These are phyloP conservation scores for Oceanodroma leucorhoa DNA, from an alignment of 2,797 vertebrate genomes.

Conservation along the genomic window DNA sequence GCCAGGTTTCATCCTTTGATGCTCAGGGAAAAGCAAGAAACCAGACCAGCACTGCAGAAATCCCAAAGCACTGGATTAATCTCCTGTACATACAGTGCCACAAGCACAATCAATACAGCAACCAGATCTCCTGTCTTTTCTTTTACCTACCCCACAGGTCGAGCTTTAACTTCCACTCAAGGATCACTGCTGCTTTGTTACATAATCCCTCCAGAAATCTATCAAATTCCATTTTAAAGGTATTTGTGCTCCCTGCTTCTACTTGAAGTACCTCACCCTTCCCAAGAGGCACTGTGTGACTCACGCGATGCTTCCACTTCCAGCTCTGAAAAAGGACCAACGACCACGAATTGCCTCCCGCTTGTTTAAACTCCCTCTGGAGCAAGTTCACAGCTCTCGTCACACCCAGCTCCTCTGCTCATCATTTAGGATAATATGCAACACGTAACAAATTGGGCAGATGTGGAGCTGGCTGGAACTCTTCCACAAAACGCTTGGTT, in stretches of 20 bases:
- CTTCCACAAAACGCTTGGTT: rapidly evolving
- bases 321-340: background rate
- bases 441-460: rapidly evolving
- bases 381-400: background rate
- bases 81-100: background rate
- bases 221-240: slow-evolving; percentile 7
- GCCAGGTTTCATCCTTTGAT: background rate
- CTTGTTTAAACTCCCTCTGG: background rate
- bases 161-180: slow-evolving; percentile 3
- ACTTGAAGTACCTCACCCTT: background rate
- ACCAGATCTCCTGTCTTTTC: background rate
- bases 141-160: background rate
- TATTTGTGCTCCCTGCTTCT: background rate
- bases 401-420: background rate
- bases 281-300: background rate
- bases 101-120: background rate
- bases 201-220: background rate
- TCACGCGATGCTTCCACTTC: background rate
- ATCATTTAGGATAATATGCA: background rate
- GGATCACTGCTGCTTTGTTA: background rate
- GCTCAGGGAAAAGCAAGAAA: background rate
- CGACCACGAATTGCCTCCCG: background rate
- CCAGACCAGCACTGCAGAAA: background rate
- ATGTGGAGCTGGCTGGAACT: background rate
- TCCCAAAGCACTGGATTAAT: background rate